Evolutionary conservation across 2,797 vertebrate genomes (phyloP).

Genomic region (Yasuhikotakia modesta): DNA sequence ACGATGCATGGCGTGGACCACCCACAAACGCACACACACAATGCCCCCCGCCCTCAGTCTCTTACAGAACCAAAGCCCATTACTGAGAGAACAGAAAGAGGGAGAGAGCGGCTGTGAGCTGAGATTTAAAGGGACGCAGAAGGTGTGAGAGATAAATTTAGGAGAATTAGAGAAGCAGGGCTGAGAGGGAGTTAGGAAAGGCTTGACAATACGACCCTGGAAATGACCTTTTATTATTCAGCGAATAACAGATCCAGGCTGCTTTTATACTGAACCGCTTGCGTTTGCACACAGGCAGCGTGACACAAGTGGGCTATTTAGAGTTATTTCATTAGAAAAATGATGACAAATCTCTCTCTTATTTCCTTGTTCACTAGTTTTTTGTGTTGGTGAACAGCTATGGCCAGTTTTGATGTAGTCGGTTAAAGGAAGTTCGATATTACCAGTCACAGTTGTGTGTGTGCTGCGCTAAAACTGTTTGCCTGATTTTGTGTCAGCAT

Average conservation of each 20-base stretch:
- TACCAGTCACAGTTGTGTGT: neutral
- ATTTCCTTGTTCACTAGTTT: conserved; percentile 7
- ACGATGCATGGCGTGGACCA: conserved; percentile 49
- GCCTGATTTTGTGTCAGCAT: conserved; percentile 57
- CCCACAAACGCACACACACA: conserved; percentile 22
- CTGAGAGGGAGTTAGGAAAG: conserved; percentile 21
- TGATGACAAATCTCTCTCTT: conserved; percentile 35
- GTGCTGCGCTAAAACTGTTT: conserved; percentile 19
- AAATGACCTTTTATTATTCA: conserved; percentile 18
- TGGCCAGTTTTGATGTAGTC: neutral
- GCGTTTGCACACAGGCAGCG: neutral
- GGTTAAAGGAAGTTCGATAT: conserved; percentile 18
- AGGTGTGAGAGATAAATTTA: conserved; percentile 37
- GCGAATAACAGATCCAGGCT: conserved; percentile 5
- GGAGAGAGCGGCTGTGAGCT: conserved; percentile 22
- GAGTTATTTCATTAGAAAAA: conserved; percentile 24
- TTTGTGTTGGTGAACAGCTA: conserved; percentile 4
- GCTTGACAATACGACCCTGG: conserved; percentile 28
- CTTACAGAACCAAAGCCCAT: conserved; percentile 44
- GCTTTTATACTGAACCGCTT: conserved; percentile 3
- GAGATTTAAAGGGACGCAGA: conserved; percentile 18
- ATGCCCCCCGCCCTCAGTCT: conserved; percentile 8
- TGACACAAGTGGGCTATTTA: conserved; percentile 18
- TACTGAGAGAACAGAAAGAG: conserved; percentile 53
- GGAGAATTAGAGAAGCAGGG: neutral